Base-by-base conservation (phyloP, 2,888 invertebrate species). In the Troilus luridus region DNA sequence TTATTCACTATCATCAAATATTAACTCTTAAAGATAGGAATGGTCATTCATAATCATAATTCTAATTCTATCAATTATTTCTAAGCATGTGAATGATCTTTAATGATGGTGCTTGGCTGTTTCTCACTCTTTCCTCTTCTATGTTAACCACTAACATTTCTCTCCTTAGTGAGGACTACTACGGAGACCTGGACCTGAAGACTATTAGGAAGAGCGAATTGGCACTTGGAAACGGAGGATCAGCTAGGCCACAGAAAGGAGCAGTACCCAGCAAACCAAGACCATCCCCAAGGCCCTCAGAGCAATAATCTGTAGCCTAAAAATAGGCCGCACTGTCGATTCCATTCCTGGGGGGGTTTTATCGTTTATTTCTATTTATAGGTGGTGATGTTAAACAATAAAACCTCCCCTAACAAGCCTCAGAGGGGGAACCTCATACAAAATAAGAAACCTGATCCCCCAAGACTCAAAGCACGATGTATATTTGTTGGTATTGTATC, bases 141-240 rank as follows among this genome's bases (percentile, higher is more conserved):
- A 72, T 77, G 21, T 89, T 89, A 91, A 91, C 90, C 89, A 89
- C 89, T 88, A 91, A 88, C 90, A 11, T 59, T 24, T 56, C 91
- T 88, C 88, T 88, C 88, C 24, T 96, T 97, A 98, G 98, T 96
- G 98, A 98, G 96, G 98, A 98, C 96, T 98, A 98, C 96, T 98
- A 98, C 94, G 98, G 98, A 93, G 98, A 98, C 95, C 95, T 98
- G 96, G 98, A 98, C 95, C 95, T 98, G 96, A 98, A 98, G 97
- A 96, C 97, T 95, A 97, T 98, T 96, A 97, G 98, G 95, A 98
- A 98, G 96, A 97, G 97, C 95, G 98, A 98, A 95, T 96, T 98
- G 93, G 96, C 97, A 94, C 96, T 97, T 94, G 98, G 98, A 93
- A 95, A 97, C 94, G 95, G 96, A 93, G 95, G 95, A 94, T 95